Evolutionary conservation across 2,797 vertebrate species (phyloP).

Genomic region (Galagoides demidoff): DNA sequence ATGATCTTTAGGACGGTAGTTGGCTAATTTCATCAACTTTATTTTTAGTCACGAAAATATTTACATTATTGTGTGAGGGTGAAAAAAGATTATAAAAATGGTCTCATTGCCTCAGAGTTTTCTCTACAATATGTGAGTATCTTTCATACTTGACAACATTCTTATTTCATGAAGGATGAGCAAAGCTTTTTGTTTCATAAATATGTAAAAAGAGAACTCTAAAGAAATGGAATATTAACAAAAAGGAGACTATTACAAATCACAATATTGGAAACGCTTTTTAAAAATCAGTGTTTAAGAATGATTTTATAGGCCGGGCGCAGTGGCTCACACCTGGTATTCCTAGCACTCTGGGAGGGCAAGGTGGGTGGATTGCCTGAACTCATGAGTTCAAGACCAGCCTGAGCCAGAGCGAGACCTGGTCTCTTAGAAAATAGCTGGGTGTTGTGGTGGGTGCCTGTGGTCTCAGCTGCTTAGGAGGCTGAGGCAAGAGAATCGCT

Average conservation of each 20-base stretch:
- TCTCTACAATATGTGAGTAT: background rate
- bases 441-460: too few relatives aligned
- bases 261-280: slow-evolving; percentile 52
- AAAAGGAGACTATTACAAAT: slow-evolving; percentile 5
- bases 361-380: too few relatives aligned
- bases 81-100: slow-evolving; percentile 43
- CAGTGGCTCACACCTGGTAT: background rate
- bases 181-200: slow-evolving; percentile 46
- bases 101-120: background rate
- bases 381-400: too few relatives aligned
- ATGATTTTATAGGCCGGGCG: background rate
- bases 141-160: background rate
- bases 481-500: too few relatives aligned
- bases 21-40: slow-evolving; percentile 56
- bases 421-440: too few relatives aligned
- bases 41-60: slow-evolving; percentile 61
- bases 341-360: too few relatives aligned
- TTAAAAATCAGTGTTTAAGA: slow-evolving; percentile 51
- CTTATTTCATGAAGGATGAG: slow-evolving; percentile 36
- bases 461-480: too few relatives aligned
- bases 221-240: slow-evolving; percentile 28
- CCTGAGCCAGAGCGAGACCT: too few relatives aligned
- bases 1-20: background rate
- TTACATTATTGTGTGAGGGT: slow-evolving; percentile 34
- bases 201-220: background rate